phyloP scores from a whole-genome alignment of 2,113 vertebrate genomes.

The Poicephalus gulielmi region DNA sequence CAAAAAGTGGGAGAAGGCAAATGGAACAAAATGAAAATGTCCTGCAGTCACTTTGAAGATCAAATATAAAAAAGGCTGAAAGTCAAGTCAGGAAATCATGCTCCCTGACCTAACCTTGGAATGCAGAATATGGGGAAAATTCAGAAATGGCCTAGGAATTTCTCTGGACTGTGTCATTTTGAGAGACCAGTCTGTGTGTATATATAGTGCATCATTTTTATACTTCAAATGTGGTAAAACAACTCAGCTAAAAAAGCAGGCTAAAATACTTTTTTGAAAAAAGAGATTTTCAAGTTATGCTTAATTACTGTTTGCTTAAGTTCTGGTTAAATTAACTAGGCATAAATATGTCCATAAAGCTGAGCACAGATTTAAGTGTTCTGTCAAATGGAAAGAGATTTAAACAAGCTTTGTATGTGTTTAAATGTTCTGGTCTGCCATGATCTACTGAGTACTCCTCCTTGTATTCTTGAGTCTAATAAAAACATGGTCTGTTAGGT shows the following conservation, averaged over 20 bases:
- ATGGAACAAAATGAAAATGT: background rate
- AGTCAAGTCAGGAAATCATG: background rate
- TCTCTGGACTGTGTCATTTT: background rate
- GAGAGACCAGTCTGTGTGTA: background rate
- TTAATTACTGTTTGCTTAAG: background rate
- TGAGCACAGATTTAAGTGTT: background rate
- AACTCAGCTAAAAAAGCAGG: background rate
- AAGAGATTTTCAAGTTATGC: background rate
- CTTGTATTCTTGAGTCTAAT: background rate
- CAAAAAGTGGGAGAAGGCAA: background rate
- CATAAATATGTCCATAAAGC: background rate
- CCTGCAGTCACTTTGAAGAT: background rate
- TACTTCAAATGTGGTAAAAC: background rate
- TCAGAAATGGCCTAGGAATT: background rate
- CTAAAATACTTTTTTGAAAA: background rate
- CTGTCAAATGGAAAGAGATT: background rate
- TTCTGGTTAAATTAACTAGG: background rate
- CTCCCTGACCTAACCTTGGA: background rate
- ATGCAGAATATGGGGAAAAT: slow-evolving; percentile 29
- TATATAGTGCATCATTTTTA: background rate
- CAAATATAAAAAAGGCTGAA: background rate
- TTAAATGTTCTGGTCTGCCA: background rate
- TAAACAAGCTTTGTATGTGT: background rate
- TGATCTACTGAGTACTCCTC: background rate
- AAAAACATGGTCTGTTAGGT: background rate